Base-by-base conservation (phyloP, 1,140 invertebrate species). In the Lamellibrachia luymesi region DNA sequence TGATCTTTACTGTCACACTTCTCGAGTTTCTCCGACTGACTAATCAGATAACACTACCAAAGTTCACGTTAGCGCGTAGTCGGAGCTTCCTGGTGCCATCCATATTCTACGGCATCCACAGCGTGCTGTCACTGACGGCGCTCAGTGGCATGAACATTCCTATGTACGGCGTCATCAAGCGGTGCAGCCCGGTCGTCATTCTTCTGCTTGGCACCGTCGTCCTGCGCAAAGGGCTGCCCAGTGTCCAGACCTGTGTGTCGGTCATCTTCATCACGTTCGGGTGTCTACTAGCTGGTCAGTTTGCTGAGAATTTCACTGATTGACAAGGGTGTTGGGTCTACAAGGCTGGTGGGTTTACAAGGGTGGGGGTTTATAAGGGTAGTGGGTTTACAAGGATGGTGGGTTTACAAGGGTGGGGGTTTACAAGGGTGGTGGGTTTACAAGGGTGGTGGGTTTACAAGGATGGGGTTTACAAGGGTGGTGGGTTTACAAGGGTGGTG, bases 111-210 rank as follows among this genome's bases (percentile, higher is more conserved):
- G 96, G 96, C 52, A 93, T 96, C 0, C 96, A 97, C 93, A 95
- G 96, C 38, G 95, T 96, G 6, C 94, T 97, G 49, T 96, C 96
- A 64, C 95, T 97, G 6, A 95, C 95, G 93, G 97, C 97, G 7
- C 95, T 97, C 13, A 95, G 96, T 93, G 96, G 97, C 50, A 97
- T 97, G 96, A 97, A 97, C 93, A 96, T 97, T 93, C 97, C 97
- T 2, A 96, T 97, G 96, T 97, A 97, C 95, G 96, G 96, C 10
- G 96, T 97, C 8, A 94, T 97, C 51, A 97, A 97, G 94, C 95
- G 97, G 92, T 97, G 96, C 95, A 96, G 96, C 10, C 97, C 96
- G 7, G 93, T 97, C 0, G 96, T 96, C 1, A 97, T 96, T 90
- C 94, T 97, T 92, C 80, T 97, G 22, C 94, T 97, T 27, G 95